A percentile compares a stretch with the other conserved stretches of the same genome.
Conservation (phyloP, 2,888 invertebrate species). For the Hoplodrina ambigua region DNA sequence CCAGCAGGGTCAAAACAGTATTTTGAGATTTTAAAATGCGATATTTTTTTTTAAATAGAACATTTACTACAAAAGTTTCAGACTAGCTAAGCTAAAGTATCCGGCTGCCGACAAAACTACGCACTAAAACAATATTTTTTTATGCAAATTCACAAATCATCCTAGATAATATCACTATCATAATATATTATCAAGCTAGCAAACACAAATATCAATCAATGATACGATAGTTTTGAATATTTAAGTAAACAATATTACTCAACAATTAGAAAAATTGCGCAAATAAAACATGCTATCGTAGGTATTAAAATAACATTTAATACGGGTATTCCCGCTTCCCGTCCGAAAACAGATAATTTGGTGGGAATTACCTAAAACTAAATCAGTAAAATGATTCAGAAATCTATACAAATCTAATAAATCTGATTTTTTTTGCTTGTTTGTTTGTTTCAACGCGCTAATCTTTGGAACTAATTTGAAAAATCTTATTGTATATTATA, state of each 20-base stretch:
- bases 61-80: no score
- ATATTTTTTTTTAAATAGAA: no score
- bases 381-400: neutral
- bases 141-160: neutral
- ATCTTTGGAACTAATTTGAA: no score
- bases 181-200: neutral
- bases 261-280: conserved; percentile 15
- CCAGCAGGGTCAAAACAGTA: no score
- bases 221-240: conserved; percentile 11
- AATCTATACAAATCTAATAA: no score
- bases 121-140: neutral
- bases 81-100: neutral
- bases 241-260: conserved; percentile 9
- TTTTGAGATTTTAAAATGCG: no score
- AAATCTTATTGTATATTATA: no score
- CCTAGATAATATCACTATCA: conserved; percentile 12
- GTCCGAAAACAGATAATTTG: neutral
- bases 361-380: neutral
- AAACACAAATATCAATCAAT: conserved; percentile 12
- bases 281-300: neutral
- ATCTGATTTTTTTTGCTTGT: no score
- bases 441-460: no score
- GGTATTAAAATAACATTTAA: conserved; percentile 6
- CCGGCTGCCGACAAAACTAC: neutral
- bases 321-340: neutral